Percentiles rank a stretch among this genome's conserved stretches.
phyloP scores from a whole-genome alignment of 2,113 vertebrate genomes.

The Serinus canaria region DNA sequence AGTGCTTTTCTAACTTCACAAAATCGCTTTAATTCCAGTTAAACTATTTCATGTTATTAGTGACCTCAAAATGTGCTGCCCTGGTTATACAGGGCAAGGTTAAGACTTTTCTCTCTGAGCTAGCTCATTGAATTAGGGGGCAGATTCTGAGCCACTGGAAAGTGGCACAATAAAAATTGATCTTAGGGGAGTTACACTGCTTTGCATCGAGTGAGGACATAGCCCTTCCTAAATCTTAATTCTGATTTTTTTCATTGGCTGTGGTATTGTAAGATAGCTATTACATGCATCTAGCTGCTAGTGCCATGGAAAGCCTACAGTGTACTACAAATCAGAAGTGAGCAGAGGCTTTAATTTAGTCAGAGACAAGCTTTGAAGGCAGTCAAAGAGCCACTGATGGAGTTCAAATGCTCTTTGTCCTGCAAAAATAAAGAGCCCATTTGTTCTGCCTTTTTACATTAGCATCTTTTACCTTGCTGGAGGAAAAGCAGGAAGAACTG shows the following conservation, averaged over 20 bases:
- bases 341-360: conserved; percentile 43
- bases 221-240: background rate
- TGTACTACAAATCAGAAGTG: background rate
- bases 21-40: conserved; percentile 47
- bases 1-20: conserved; percentile 11
- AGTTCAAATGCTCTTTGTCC: conserved; percentile 58
- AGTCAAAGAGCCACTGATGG: conserved; percentile 55
- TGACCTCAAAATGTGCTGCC: conserved; percentile 9
- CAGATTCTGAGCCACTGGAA: background rate
- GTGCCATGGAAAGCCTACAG: background rate
- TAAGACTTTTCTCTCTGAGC: conserved; percentile 7
- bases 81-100: conserved; percentile 1
- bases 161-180: conserved; percentile 12
- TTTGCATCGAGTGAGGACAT: background rate
- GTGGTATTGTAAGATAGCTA: background rate
- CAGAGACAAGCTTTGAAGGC: conserved; percentile 47
- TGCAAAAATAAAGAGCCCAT: conserved; percentile 35
- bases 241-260: background rate
- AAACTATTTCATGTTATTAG: conserved; percentile 33
- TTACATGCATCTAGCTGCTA: background rate
- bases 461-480: conserved; percentile 39
- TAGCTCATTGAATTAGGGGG: background rate
- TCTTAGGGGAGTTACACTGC: background rate
- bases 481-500: background rate
- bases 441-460: conserved; percentile 42